These are phyloP conservation scores for Atta colombica DNA, from an alignment of 1,140 invertebrate species.

Conservation along the genomic window DNA sequence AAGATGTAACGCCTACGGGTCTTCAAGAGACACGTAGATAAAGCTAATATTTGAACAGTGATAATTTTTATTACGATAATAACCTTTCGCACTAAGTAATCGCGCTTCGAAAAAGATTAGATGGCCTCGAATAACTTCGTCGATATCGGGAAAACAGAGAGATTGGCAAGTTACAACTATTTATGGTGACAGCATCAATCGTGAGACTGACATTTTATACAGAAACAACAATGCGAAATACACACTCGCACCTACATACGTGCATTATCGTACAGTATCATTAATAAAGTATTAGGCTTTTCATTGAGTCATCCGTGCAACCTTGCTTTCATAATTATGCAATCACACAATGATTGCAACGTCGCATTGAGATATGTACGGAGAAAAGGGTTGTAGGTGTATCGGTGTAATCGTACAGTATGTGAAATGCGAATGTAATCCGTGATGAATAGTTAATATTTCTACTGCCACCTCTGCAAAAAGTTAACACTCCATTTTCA, in stretches of 20 bases:
- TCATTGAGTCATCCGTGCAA: slow-evolving; percentile 63
- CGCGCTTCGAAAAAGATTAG: slow-evolving; percentile 26
- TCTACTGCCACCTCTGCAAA: neutral
- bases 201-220: slow-evolving; percentile 55
- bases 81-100: slow-evolving; percentile 36
- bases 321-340: slow-evolving; percentile 65
- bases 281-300: slow-evolving; percentile 67
- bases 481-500: neutral
- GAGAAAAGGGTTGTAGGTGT: slow-evolving; percentile 42
- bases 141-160: neutral
- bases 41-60: slow-evolving; percentile 42
- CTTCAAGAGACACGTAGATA: slow-evolving; percentile 10
- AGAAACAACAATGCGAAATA: slow-evolving; percentile 26
- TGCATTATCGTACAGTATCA: slow-evolving; percentile 38
- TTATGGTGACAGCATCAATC: slow-evolving; percentile 47
- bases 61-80: slow-evolving; percentile 44
- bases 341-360: slow-evolving; percentile 55
- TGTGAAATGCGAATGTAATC: slow-evolving; percentile 17
- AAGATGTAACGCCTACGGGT: neutral
- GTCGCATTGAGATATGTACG: slow-evolving; percentile 15
- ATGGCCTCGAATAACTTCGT: neutral
- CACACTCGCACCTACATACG: slow-evolving; percentile 12
- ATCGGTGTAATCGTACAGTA: slow-evolving; percentile 1
- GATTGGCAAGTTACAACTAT: neutral
- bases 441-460: neutral